Conservation (phyloP, 2,888 invertebrate genomes). For the Campaea margaritaria region DNA sequence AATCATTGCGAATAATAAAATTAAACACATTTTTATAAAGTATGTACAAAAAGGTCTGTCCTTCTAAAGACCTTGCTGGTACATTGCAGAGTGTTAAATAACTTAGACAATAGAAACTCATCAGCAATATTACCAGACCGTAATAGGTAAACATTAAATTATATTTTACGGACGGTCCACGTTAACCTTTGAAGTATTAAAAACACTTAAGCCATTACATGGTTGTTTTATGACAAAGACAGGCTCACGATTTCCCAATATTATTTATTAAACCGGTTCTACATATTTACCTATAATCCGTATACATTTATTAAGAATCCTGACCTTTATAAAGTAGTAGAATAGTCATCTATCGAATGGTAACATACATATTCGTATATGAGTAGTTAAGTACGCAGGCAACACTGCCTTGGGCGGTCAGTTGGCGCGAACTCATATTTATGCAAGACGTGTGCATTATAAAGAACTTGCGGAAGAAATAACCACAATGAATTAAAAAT, state of each 20-base stretch:
- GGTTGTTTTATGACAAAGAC: constrained; percentile 2
- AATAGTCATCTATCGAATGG: constrained; percentile 21
- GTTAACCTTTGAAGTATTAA: constrained; percentile 4
- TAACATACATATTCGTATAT: constrained; percentile 16
- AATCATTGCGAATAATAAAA: too few species aligned
- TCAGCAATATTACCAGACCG: too few species aligned
- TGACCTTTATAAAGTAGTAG: constrained; percentile 46
- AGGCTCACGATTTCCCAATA: constrained; percentile 17
- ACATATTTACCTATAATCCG: constrained; percentile 20
- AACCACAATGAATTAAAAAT: constrained; percentile 25
- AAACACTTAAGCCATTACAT: constrained; percentile 4
- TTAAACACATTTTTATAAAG: too few species aligned
- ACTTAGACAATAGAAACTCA: too few species aligned
- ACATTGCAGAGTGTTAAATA: too few species aligned
- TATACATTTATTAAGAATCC: constrained; percentile 9
- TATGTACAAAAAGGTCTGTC: too few species aligned
- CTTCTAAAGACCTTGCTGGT: too few species aligned
- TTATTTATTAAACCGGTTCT: constrained; percentile 25
- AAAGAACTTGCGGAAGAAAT: not conserved
- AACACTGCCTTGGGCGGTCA: constrained; percentile 37
- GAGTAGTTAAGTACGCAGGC: too few species aligned
- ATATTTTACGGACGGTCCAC: not conserved
- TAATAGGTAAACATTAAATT: too few species aligned
- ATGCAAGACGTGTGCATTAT: constrained; percentile 5
- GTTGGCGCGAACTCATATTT: constrained; percentile 41